Conservation (phyloP, 92 coral and sea anemone genomes). For the Epizoanthus illoricatus region DNA sequence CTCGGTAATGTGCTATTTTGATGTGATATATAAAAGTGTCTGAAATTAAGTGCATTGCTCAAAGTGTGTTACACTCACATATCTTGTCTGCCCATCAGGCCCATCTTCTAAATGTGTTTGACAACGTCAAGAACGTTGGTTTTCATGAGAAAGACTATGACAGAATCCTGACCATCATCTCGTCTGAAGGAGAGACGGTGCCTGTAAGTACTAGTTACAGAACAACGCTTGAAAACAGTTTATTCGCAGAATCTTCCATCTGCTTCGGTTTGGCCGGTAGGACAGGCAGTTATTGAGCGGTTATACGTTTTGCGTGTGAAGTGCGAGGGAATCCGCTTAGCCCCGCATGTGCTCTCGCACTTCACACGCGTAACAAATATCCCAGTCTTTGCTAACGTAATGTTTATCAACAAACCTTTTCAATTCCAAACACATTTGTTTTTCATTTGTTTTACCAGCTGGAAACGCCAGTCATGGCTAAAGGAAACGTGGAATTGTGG, state of each 20-base stretch:
- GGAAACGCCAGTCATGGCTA: slow-evolving; percentile 80
- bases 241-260: too few relatives aligned
- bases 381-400: too few relatives aligned
- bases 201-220: slow-evolving; percentile 45
- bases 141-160: slow-evolving; percentile 92
- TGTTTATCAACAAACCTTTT: too few relatives aligned
- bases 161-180: slow-evolving; percentile 78
- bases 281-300: neutral
- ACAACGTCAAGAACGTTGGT: slow-evolving; percentile 80
- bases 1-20: neutral
- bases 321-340: too few relatives aligned
- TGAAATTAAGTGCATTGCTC: too few relatives aligned
- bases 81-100: slow-evolving; percentile 49
- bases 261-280: neutral
- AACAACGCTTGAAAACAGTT: neutral
- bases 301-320: too few relatives aligned
- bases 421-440: too few relatives aligned
- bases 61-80: neutral
- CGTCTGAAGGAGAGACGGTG: slow-evolving; percentile 91
- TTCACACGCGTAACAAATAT: too few relatives aligned
- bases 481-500: slow-evolving; percentile 90
- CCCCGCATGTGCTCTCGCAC: too few relatives aligned
- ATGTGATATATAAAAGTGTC: neutral
- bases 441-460: slow-evolving; percentile 51
- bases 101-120: slow-evolving; percentile 82